These are phyloP conservation scores for Hydrocynus forskahlii DNA, from an alignment of 2,797 vertebrate species.

Conservation along the genomic window DNA sequence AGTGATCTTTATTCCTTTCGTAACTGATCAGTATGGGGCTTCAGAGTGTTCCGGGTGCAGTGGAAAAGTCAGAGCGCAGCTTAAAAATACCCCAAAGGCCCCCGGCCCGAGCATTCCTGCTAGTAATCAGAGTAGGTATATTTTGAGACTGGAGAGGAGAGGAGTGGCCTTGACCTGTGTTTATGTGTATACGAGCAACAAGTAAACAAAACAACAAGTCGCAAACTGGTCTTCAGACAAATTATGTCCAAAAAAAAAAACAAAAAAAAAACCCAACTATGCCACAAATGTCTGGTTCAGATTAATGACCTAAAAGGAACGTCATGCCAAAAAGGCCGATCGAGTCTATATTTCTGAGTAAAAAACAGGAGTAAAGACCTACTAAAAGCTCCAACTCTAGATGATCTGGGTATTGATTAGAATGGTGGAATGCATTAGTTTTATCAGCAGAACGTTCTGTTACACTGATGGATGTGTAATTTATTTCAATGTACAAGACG, in stretches of 20 bases:
- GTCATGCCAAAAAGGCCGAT: neutral
- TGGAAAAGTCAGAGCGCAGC: slow-evolving; percentile 18
- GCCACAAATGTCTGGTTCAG: too few relatives aligned
- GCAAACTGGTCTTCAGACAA: neutral
- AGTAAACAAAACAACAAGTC: slow-evolving; percentile 2
- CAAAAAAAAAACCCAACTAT: neutral
- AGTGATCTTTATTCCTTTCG: neutral
- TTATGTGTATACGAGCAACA: neutral
- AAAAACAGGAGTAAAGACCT: too few relatives aligned
- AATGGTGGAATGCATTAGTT: neutral
- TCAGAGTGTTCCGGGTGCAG: neutral
- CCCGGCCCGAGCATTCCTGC: slow-evolving; percentile 22
- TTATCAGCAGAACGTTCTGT: neutral
- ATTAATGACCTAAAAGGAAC: neutral
- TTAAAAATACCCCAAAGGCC: slow-evolving; percentile 37
- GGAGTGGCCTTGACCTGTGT: slow-evolving; percentile 22
- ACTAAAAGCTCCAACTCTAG: neutral
- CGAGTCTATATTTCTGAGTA: neutral
- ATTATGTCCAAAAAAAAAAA: neutral
- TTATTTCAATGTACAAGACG: neutral
- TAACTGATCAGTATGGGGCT: neutral
- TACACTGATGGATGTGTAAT: neutral
- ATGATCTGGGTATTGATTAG: neutral
- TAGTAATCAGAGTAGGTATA: slow-evolving; percentile 46
- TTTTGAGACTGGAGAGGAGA: slow-evolving; percentile 39